Evolutionary conservation across 2,113 vertebrate species (phyloP).

Genomic region (Sterna hirundo): DNA sequence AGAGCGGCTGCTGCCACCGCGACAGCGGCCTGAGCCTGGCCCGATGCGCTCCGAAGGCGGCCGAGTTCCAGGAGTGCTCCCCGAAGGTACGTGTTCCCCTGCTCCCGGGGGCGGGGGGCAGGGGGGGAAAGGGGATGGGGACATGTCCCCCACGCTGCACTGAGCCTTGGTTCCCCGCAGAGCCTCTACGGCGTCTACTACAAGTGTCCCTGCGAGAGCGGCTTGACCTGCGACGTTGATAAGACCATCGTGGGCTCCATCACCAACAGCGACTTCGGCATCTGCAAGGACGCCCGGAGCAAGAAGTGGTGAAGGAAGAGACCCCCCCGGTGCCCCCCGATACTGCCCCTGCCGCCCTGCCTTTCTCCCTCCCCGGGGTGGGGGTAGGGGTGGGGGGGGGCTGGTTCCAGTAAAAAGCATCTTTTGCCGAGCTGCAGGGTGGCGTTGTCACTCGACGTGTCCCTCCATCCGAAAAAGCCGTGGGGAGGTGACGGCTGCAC

Average conservation of each 20-base stretch:
- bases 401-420: slow-evolving; percentile 3
- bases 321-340: rapidly evolving
- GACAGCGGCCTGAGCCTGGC: slow-evolving; percentile 12
- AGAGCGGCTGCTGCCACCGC: slow-evolving; percentile 75
- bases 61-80: slow-evolving; percentile 75
- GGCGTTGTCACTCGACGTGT: rapidly evolving
- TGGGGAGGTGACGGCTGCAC: not conserved
- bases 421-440: not conserved
- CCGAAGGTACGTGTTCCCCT: slow-evolving; percentile 31
- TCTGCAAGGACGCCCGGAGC: slow-evolving; percentile 62
- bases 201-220: slow-evolving; percentile 79
- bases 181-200: slow-evolving; percentile 75
- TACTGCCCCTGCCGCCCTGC: not conserved
- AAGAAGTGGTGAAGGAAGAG: rapidly evolving
- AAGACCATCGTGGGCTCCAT: slow-evolving; percentile 74
- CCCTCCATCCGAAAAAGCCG: not conserved
- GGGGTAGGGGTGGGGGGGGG: no score
- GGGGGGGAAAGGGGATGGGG: rapidly evolving
- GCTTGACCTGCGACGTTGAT: slow-evolving; percentile 72
- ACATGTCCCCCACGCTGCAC: rapidly evolving
- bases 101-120: not conserved
- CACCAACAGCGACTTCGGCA: slow-evolving; percentile 76
- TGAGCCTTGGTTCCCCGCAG: slow-evolving; percentile 24
- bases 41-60: slow-evolving; percentile 63
- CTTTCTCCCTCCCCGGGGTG: no score